Base-by-base conservation (phyloP, 2,888 invertebrate species). In the Meloe dianella region DNA sequence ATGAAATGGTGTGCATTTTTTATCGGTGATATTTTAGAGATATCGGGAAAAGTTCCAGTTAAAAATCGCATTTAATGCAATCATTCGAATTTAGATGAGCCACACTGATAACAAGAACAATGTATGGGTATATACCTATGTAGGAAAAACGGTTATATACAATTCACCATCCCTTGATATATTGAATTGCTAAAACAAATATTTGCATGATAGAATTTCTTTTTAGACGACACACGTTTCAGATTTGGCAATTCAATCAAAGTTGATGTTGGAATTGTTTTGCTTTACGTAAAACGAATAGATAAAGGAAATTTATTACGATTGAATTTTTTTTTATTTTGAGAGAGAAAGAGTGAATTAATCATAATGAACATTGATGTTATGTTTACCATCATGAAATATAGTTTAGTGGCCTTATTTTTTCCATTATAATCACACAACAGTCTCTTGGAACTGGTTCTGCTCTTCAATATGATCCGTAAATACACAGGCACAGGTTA, bases 41-140 rank as follows among this genome's bases (percentile, higher is more conserved):
- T 41, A 5, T 5, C 6, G n/a, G 41, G n/a, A 41, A 41, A 41
- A 41, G 41, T 41, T 41, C n/a, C 17, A 41, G n/a, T 17, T n/a
- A 41, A n/a, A 61, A 67, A 61, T 67, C 58, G 66, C 66, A 67
- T 27, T 60, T 64, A 65, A 54, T 59, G 60, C 66, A 57, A 30
- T 63, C 65, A 72, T 65, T 69, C 20, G 7, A 35, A 59, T 35
- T 35, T 24, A 35, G 59, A 24, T 35, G 32, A 32, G 58, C 27
- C 57, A 17, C 17, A 54, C 6, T 54, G 35, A 59, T 59, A 59
- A 35, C 35, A 59, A 20, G 35, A 22, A 59, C 35, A 29, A 59
- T 47, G 5, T 3, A 20, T 3, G 20, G 9, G 12, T 54, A 14
- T 41, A 12, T n/a, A 17, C 8, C 3, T 17, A 17, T 41, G 8